Evolutionary conservation across 2,113 vertebrate genomes (phyloP).

Genomic region (Regulus satrapa): DNA sequence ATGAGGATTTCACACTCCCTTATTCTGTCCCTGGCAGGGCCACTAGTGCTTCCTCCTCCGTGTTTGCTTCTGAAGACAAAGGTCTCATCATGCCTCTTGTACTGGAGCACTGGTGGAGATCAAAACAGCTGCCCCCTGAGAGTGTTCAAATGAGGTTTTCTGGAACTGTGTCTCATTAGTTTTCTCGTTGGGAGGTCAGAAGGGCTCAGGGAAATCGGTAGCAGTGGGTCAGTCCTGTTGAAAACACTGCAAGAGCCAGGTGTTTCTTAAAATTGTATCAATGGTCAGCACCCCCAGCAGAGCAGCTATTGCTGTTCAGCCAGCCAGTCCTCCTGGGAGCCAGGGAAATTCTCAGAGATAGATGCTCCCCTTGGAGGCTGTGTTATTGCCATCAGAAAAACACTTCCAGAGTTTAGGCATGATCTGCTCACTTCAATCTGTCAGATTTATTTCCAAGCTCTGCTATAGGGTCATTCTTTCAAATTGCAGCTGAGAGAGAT

Average conservation of each 20-base stretch:
- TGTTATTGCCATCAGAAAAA: background rate
- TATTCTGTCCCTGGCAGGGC: background rate
- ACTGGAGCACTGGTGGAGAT: background rate
- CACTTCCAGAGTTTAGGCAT: background rate
- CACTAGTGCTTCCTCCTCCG: background rate
- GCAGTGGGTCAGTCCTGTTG: background rate
- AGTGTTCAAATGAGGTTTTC: background rate
- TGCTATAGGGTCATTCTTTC: background rate
- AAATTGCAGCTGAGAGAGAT: background rate
- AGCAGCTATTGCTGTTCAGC: background rate
- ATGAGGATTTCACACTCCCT: background rate
- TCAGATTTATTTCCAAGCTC: background rate
- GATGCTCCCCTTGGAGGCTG: background rate
- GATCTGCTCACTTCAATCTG: background rate
- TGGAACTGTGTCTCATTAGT: background rate
- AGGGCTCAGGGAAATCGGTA: background rate
- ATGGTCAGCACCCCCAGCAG: background rate
- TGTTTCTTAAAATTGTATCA: background rate
- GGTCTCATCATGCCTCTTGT: background rate
- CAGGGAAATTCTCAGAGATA: background rate
- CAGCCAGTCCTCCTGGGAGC: background rate
- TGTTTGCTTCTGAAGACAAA: conserved; percentile 3
- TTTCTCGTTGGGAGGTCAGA: background rate
- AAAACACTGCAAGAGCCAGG: accelerated
- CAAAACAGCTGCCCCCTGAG: background rate